Evolutionary conservation across 1,140 invertebrate genomes (phyloP).

Genomic region (Alviniconcha marisindica): DNA sequence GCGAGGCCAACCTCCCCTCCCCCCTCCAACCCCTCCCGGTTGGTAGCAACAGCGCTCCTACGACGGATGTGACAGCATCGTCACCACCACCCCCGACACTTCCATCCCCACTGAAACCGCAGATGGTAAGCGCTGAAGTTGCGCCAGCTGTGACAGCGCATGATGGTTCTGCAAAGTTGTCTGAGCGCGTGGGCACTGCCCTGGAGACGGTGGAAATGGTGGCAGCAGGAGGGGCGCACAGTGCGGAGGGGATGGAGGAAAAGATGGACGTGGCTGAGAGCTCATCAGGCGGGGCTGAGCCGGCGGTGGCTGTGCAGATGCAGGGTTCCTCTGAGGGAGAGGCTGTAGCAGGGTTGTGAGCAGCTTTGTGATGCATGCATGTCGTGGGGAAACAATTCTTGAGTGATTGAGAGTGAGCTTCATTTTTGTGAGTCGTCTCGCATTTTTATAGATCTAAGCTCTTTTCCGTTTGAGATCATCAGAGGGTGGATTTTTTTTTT

Average conservation of each 20-base stretch:
- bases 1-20: constrained; percentile 62
- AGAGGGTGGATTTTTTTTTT: too few species aligned
- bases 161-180: neutral
- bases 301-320: neutral
- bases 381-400: too few species aligned
- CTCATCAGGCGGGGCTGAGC: neutral
- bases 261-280: neutral
- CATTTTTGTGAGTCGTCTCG: too few species aligned
- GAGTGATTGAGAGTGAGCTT: too few species aligned
- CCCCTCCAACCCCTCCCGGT: constrained; percentile 61
- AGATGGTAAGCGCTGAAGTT: neutral
- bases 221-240: neutral
- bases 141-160: neutral
- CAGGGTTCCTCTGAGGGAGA: neutral
- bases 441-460: too few species aligned
- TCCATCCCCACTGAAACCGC: neutral
- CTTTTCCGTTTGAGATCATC: too few species aligned
- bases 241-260: neutral
- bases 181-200: neutral
- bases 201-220: neutral
- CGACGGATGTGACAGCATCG: neutral
- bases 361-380: neutral
- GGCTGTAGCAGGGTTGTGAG: neutral
- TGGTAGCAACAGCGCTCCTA: neutral
- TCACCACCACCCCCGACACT: neutral